Base-by-base conservation (phyloP, 2,888 invertebrate species). In the Caenorhabditis panamensis region DNA sequence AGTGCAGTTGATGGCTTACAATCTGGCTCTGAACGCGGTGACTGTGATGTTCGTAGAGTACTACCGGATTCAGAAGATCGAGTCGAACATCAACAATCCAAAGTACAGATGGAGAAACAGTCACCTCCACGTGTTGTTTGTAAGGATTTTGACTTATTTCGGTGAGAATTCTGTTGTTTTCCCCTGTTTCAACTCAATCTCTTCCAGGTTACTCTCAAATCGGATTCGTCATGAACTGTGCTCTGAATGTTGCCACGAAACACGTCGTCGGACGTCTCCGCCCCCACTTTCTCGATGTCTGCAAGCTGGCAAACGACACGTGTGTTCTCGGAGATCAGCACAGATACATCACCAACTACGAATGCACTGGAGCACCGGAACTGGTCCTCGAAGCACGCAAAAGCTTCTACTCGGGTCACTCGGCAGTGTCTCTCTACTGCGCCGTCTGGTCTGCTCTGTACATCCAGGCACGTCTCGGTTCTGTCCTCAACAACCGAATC, bases 231-330 rank as follows among this genome's bases (percentile, higher is more conserved):
- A 79, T 79, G 59, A 76, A 77, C 26, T 22, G 82, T 6, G 71
- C 79, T 6, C 51, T 87, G 37, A 87, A 81, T 4, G 68, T 97
- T 91, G 94, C 96, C 82, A 95, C 95, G 82, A 97, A 97, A 92
- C 96, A 96, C 91, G 94, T 95, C 11, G 94, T 97, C 83, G 97
- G 97, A 53, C 94, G 97, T 72, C 92, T 97, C 84, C 93, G 98
- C 87, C 97, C 97, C 41, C 96, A 98, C 92, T 98, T 97, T 92
- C 94, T 96, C 90, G 94, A 93, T 86, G 94, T 96, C 0, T 98
- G 98, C 91, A 92, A 93, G 68, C 96, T 97, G 37, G 81, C 64
- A 6, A 80, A 77, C 9, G 80, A 76, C 71, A 84, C 77, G 9
- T 86, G 86, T 68, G 41, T 37, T 18, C 47, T 49, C 4, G 77